Evolutionary conservation across 2,797 vertebrate species (phyloP), one percentile per base, ranked within the genome.

Genomic region (Labroides dimidiatus): DNA sequence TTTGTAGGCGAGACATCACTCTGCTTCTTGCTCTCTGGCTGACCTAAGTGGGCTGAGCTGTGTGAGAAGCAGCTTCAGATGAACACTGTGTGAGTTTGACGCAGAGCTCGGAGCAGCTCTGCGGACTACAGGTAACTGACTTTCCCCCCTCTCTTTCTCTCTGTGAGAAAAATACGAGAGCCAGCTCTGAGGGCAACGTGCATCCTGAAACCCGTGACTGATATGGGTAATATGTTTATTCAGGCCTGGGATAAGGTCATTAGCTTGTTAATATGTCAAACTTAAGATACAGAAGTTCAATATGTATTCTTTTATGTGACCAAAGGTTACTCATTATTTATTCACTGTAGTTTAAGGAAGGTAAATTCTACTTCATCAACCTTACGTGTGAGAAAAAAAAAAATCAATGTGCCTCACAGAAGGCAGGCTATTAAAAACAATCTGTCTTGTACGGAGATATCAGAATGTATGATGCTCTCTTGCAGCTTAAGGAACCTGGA

Each of bases 1-100:
- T 61, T 56, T 62, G 86, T 81, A 54, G 87, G 77, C 17, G 79
- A 87, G 77, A 86, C 52, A 14, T 63, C 72, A 69, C 75, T 77
- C 63, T 65, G 49, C 47, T 45, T 56, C 62, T 51, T 43, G 20
- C 71, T 55, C 60, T 50, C 60, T 65, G 27, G 2, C 41, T 73
- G 81, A 85, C 78, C 80, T 62, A 10, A 20, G 84, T 80, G 87
- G 78, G 77, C 17, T 51, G 69, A 55, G 66, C 42, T 81, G 64
- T 66, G 72, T 42, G 64, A 82, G 66, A 45, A 59, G 53, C 57
- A 54, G 48, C 42, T 39, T 16, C 58, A 60, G 66, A 66, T 30
- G 54, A 77, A 53, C 41, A 15, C 54, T 24, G 59, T 20, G 54
- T 23, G 56, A 73, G 53, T 5, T 41, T 48, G 43, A 65, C 41